Evolutionary conservation across 2,113 vertebrate genomes (phyloP).

Genomic region (Diphyllodes magnificus): DNA sequence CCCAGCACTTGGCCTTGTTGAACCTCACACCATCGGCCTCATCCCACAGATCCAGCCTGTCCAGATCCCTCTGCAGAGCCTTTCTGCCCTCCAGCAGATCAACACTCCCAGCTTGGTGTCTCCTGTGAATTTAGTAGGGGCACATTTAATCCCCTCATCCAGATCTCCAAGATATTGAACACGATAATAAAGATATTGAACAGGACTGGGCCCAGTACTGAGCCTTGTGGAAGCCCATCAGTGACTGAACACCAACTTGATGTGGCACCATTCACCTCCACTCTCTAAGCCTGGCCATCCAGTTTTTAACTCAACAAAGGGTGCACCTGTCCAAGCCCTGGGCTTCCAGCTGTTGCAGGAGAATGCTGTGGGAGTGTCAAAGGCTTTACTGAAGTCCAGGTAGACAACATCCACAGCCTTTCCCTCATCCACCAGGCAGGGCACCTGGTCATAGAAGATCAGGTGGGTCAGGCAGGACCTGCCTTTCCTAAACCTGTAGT

Average conservation of each 20-base stretch:
- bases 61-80: neutral
- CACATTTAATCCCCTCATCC: neutral
- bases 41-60: neutral
- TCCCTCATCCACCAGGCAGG: neutral
- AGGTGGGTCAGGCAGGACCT: neutral
- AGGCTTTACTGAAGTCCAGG: neutral
- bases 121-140: neutral
- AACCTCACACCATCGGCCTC: neutral
- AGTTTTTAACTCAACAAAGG: neutral
- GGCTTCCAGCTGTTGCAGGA: neutral
- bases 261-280: neutral
- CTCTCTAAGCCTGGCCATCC: neutral
- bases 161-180: neutral
- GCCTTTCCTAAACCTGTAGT: neutral
- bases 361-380: no score
- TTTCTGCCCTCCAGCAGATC: neutral
- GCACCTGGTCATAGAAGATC: neutral
- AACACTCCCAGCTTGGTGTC: neutral
- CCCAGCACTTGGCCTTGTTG: neutral
- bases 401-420: neutral
- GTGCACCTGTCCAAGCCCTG: no score
- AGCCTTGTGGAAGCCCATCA: neutral
- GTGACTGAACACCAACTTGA: rapidly evolving
- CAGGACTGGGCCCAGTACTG: neutral
- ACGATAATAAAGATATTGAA: neutral